Percentiles rank a stretch among this genome's conserved stretches.
Evolutionary conservation across 1,140 invertebrate species (phyloP).

Genomic region (Lethrus apterus): DNA sequence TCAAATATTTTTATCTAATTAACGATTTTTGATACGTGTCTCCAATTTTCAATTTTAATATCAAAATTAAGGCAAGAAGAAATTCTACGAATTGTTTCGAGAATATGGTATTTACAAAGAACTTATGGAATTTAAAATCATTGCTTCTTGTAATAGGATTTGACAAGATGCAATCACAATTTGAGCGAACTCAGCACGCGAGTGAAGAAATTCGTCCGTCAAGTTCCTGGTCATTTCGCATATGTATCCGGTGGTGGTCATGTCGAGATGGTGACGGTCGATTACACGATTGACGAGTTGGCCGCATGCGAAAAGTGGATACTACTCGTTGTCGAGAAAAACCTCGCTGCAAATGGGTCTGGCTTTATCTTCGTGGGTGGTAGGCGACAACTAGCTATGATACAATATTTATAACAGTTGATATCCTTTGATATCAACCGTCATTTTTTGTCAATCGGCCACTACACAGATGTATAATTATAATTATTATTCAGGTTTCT

Average conservation of each 20-base stretch:
- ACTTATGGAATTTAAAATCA: too few relatives aligned
- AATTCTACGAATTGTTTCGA: too few relatives aligned
- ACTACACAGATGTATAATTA: conserved; percentile 15
- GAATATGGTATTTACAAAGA: too few relatives aligned
- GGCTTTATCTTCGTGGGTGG: conserved; percentile 19
- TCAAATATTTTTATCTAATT: too few relatives aligned
- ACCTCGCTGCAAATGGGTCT: conserved; percentile 14
- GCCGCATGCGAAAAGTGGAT: conserved; percentile 24
- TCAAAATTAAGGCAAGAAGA: too few relatives aligned
- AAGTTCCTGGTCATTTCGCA: conserved; percentile 30
- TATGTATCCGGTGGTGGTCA: conserved; percentile 29
- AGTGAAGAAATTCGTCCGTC: conserved; percentile 16
- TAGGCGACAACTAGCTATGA: conserved; percentile 19
- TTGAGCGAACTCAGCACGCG: too few relatives aligned
- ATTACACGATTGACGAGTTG: conserved; percentile 32
- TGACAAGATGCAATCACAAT: too few relatives aligned
- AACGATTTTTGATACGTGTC: too few relatives aligned
- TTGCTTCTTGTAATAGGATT: too few relatives aligned
- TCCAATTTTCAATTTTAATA: too few relatives aligned
- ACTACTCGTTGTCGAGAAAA: too few relatives aligned
- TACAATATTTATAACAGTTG: conserved; percentile 24
- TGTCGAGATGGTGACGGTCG: conserved; percentile 33
- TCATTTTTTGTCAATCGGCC: conserved; percentile 12
- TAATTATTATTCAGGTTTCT: conserved; percentile 18
- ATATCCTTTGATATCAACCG: conserved; percentile 21